Base-by-base conservation (phyloP, 2,888 invertebrate species). In the Drosophila hamatofila region DNA sequence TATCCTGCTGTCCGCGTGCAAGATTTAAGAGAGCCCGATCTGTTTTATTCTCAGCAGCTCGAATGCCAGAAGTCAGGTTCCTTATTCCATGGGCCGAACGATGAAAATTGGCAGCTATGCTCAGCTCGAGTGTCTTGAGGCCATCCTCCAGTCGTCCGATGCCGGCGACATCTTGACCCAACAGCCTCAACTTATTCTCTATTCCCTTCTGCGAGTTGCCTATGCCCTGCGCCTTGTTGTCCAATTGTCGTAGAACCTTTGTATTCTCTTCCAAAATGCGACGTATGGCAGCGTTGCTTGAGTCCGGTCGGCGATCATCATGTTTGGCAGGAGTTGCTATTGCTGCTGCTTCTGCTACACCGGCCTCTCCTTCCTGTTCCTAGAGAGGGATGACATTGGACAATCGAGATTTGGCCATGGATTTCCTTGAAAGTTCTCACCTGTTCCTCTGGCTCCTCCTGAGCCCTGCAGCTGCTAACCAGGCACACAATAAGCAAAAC, bases 161-260 rank as follows among this genome's bases (percentile, higher is more conserved):
- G 0, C 49, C 60, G 2, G 51, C 56, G 0, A 87, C 39, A 16
- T 87, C 79, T 1, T 61, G 51, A 0, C 62, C 58, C 41, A 81
- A 49, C 2, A 46, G 25, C 12, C 52, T 64, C n/a, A 89, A 18
- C 16, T 87, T 80, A 8, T 46, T 44, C 49, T 89, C 85, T 48
- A 89, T 75, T 16, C 71, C 80, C 52, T 81, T 78, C 21, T 89
- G 82, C 8, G 57, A 27, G 25, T 61, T 54, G 37, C 58, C 61
- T 1, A 84, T 42, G 23, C 30, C 44, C 11, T 27, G n/a, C 0
- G 56, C 56, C 11, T 70, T 67, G 1, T n/a, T 18, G 11, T 77
- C 58, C 16, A 83, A 33, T 5, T 37, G 37, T 0, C 42, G 33
- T 0, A 87, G 54, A 16, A 51, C 33, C n/a, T 67, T 44, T 23